These are phyloP conservation scores for Dorcus parallelipipedus DNA, from an alignment of 2,888 invertebrate species.

Conservation along the genomic window DNA sequence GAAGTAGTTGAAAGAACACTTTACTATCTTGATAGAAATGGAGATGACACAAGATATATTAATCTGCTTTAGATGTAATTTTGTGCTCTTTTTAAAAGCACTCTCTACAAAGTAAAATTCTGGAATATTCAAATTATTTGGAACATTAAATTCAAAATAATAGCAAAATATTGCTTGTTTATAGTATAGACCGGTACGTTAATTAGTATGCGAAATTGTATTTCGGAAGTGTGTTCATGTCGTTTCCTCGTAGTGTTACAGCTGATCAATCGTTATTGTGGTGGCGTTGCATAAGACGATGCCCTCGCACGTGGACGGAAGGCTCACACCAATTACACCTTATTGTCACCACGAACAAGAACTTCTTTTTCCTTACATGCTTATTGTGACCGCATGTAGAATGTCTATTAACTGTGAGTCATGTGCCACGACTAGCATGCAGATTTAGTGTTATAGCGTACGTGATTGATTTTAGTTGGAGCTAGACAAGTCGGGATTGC, in stretches of 20 bases:
- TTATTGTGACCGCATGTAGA: slow-evolving; percentile 36
- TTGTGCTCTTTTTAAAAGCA: too few species aligned
- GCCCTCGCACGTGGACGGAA: slow-evolving; percentile 45
- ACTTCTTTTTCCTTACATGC: slow-evolving; percentile 38
- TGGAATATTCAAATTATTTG: too few species aligned
- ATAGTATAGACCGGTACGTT: background rate
- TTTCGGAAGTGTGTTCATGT: slow-evolving; percentile 2
- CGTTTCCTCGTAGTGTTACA: slow-evolving; percentile 20
- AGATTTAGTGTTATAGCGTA: slow-evolving; percentile 48
- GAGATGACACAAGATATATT: too few species aligned
- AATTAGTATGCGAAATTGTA: background rate
- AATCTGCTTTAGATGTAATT: too few species aligned
- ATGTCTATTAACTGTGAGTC: slow-evolving; percentile 40
- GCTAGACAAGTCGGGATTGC: slow-evolving; percentile 26
- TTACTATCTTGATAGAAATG: too few species aligned
- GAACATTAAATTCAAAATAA: too few species aligned
- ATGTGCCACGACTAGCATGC: slow-evolving; percentile 43
- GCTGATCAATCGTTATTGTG: slow-evolving; percentile 37
- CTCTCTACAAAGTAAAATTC: too few species aligned
- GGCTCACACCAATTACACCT: slow-evolving; percentile 43
- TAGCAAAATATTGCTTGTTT: too few species aligned
- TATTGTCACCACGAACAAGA: slow-evolving; percentile 32
- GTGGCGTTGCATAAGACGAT: slow-evolving; percentile 21
- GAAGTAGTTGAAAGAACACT: too few species aligned
- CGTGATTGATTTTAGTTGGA: slow-evolving; percentile 42